Conservation (phyloP, 2,888 invertebrate genomes). For the Monochamus alternatus region DNA sequence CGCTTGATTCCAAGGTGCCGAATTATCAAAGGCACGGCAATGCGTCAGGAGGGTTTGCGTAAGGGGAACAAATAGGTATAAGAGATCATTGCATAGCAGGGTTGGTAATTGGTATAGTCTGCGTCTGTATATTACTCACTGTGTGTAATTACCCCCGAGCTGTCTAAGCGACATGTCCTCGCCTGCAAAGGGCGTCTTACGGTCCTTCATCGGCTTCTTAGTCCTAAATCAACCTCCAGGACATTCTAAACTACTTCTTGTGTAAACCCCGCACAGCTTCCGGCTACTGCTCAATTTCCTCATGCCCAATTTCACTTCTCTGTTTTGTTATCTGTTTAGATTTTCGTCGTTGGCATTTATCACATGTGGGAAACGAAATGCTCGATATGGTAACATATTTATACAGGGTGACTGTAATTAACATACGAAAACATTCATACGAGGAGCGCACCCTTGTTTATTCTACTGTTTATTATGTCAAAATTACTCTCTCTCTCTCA, state of each 20-base stretch:
- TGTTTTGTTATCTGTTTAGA: constrained; percentile 50
- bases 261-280: constrained; percentile 59
- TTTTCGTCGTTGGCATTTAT: constrained; percentile 43
- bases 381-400: constrained; percentile 9
- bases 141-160: constrained; percentile 70
- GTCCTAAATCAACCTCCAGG: constrained; percentile 64
- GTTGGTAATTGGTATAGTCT: constrained; percentile 69
- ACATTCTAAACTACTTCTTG: constrained; percentile 66
- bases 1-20: constrained; percentile 34
- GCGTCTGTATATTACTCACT: constrained; percentile 68
- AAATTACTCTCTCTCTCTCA: too few relatives aligned
- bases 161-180: constrained; percentile 70
- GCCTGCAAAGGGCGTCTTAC: constrained; percentile 66
- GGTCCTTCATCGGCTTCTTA: constrained; percentile 61
- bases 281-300: constrained; percentile 59
- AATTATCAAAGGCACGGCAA: constrained; percentile 50
- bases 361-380: constrained; percentile 24
- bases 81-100: constrained; percentile 56
- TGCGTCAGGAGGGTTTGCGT: constrained; percentile 52
- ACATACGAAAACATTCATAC: too few relatives aligned
- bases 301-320: constrained; percentile 51
- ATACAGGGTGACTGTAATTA: constrained; percentile 8
- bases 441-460: too few relatives aligned
- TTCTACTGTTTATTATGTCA: too few relatives aligned
- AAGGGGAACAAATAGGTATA: constrained; percentile 50